Conservation (phyloP, 2,888 invertebrate genomes). For the Idaea aversata region DNA sequence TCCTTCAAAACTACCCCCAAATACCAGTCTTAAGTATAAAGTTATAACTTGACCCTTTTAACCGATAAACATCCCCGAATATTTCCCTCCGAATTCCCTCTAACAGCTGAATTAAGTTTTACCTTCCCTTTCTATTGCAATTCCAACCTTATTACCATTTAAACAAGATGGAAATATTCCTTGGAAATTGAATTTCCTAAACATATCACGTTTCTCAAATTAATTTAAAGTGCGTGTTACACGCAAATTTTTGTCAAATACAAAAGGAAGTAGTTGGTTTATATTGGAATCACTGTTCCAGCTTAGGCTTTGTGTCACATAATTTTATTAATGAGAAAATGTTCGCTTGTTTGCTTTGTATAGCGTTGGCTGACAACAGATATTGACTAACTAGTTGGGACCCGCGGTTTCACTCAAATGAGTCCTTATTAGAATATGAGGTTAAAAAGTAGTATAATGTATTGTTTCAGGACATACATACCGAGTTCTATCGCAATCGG, state of each 20-base stretch:
- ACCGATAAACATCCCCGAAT: conserved; percentile 12
- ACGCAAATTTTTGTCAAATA: conserved; percentile 44
- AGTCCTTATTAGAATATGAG: too few relatives aligned
- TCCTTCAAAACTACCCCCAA: background rate
- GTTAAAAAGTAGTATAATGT: too few relatives aligned
- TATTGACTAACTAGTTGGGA: too few relatives aligned
- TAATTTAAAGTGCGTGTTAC: conserved; percentile 51
- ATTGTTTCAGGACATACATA: too few relatives aligned
- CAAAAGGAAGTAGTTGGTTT: conserved; percentile 25
- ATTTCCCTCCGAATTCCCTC: background rate
- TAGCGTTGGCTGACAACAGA: background rate
- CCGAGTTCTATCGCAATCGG: too few relatives aligned
- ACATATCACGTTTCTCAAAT: conserved; percentile 28
- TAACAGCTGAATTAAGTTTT: conserved; percentile 9
- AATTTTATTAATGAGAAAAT: background rate
- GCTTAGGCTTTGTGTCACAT: background rate
- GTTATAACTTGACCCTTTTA: conserved; percentile 19
- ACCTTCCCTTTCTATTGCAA: conserved; percentile 1
- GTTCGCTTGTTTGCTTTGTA: background rate
- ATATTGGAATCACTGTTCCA: background rate
- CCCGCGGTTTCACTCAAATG: too few relatives aligned
- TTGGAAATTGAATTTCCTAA: conserved; percentile 4
- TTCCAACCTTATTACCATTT: conserved; percentile 8
- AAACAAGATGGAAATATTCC: conserved; percentile 1
- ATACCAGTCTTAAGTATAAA: conserved; percentile 7